phyloP scores from a whole-genome alignment of 2,888 invertebrate genomes.

The Parelbella ahira region DNA sequence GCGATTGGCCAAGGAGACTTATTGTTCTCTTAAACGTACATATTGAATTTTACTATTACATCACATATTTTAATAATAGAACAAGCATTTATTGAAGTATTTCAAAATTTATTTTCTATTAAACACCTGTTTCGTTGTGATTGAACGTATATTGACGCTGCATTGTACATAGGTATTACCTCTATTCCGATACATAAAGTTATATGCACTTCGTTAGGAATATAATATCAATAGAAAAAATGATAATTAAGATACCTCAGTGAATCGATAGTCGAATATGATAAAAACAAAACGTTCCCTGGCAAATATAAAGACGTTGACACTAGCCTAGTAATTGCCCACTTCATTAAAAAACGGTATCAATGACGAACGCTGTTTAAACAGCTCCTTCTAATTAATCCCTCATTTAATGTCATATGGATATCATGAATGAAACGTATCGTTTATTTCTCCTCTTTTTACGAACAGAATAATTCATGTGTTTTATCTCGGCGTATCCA shows the following conservation, averaged over 20 bases:
- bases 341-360: constrained; percentile 14
- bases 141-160: too few relatives aligned
- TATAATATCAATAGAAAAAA: too few relatives aligned
- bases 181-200: too few relatives aligned
- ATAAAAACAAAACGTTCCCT: too few relatives aligned
- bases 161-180: too few relatives aligned
- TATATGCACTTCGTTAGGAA: too few relatives aligned
- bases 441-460: constrained; percentile 7
- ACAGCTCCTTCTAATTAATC: constrained; percentile 18
- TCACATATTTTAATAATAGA: neutral
- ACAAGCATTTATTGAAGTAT: too few relatives aligned
- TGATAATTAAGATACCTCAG: too few relatives aligned
- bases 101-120: constrained; percentile 1
- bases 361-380: constrained; percentile 16
- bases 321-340: neutral
- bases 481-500: constrained; percentile 29
- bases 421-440: constrained; percentile 19
- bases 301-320: too few relatives aligned
- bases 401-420: constrained; percentile 21
- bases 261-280: too few relatives aligned
- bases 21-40: constrained; percentile 3
- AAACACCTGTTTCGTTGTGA: too few relatives aligned
- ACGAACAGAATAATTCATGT: constrained; percentile 26
- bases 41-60: constrained; percentile 4
- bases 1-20: constrained; percentile 9